Percentiles rank a stretch among this genome's conserved stretches.
Evolutionary conservation across 1,140 invertebrate genomes (phyloP).

Genomic region (Procambarus clarkii): DNA sequence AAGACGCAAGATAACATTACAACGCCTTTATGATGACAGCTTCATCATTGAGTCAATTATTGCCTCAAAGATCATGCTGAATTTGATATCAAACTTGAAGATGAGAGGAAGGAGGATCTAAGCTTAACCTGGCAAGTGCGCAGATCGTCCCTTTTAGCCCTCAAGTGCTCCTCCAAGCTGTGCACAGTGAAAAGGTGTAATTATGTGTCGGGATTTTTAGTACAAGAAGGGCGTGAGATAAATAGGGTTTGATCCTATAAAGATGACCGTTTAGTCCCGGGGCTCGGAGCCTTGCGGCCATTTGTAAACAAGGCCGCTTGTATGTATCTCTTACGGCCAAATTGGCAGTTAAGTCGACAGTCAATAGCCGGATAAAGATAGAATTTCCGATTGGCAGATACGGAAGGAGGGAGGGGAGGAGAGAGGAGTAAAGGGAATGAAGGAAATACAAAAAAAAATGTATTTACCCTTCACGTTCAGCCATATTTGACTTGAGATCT

Average conservation of each 20-base stretch:
- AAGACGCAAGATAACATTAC: constrained; percentile 44
- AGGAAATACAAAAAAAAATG: background rate
- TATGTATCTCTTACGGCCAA: constrained; percentile 65
- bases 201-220: constrained; percentile 23
- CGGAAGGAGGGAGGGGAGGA: background rate
- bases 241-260: background rate
- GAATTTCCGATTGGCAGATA: constrained; percentile 49
- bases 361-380: constrained; percentile 67
- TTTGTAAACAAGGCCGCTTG: constrained; percentile 62
- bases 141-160: background rate
- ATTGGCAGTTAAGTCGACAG: constrained; percentile 65
- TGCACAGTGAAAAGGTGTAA: constrained; percentile 24
- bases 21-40: constrained; percentile 47
- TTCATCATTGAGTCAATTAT: constrained; percentile 60
- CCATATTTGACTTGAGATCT: background rate
- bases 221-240: constrained; percentile 1
- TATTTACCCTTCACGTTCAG: background rate
- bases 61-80: background rate
- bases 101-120: too few species aligned
- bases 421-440: background rate
- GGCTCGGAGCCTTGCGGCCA: constrained; percentile 52
- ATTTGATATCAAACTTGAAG: background rate
- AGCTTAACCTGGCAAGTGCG: too few species aligned
- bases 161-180: background rate
- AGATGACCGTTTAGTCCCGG: background rate